Percentiles rank a stretch among this genome's conserved stretches.
Conservation (phyloP, 2,797 vertebrate species). For the Poecilia gillii region DNA sequence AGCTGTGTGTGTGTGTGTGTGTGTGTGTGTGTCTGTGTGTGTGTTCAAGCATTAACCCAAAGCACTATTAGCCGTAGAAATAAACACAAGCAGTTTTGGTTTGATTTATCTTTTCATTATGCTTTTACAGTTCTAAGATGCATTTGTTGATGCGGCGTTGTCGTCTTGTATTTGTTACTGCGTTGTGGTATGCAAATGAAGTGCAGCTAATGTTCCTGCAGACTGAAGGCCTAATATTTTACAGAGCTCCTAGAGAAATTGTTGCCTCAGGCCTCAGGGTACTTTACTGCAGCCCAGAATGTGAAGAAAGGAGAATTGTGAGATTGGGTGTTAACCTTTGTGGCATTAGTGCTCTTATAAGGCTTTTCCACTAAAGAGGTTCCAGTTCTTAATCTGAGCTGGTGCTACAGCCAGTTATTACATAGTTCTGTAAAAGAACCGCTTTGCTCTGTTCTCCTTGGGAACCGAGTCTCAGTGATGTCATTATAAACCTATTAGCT, state of each 20-base stretch:
- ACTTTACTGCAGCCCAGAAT: background rate
- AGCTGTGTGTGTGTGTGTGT: background rate
- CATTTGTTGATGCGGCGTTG: background rate
- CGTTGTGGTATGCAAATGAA: background rate
- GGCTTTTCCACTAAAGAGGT: background rate
- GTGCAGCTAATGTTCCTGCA: background rate
- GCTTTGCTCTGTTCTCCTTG: background rate
- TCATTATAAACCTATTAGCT: background rate
- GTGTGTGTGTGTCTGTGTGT: background rate
- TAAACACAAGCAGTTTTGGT: background rate
- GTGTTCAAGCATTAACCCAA: background rate
- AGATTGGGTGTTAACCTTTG: slow-evolving; percentile 1
- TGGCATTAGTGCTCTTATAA: background rate
- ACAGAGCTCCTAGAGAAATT: background rate
- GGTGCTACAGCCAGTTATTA: background rate
- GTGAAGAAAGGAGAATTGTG: background rate
- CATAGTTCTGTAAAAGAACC: background rate
- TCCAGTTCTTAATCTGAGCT: background rate
- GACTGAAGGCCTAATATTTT: background rate
- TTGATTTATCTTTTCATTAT: background rate
- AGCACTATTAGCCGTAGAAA: background rate
- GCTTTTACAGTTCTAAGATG: background rate
- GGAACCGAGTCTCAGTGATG: background rate
- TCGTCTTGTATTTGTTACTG: background rate
- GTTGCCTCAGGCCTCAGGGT: background rate